Base-by-base conservation (phyloP, 35 echinoderm and acorn worm genomes). In the Amphiura filiformis region DNA sequence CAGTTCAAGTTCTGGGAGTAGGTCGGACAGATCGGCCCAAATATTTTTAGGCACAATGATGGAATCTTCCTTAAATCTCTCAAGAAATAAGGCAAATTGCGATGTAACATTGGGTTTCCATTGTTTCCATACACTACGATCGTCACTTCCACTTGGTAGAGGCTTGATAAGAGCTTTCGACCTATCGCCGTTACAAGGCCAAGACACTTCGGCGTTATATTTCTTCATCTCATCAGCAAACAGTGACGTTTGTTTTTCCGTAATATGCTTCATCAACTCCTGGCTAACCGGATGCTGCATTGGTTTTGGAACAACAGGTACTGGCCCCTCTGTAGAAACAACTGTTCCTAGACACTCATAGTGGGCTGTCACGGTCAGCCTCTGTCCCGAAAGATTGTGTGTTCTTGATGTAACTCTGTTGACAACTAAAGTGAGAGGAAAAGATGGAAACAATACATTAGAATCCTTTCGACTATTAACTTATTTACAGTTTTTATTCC, bases 271-370 rank as follows among this genome's bases (percentile, higher is more conserved):
- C 82, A 84, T 84, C 22, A 84, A 13, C 0, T 34, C 26, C 65
- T 84, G 7, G 9, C 33, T 32, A 1, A 84, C 82, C 14, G 35
- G 2, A 23, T 64, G 17, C 31, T 47, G 34, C 15, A 84, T 35
- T 65, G 82, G 82, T 61, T 84, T 84, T 23, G 82, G 82, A 39
- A 84, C 35, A 14, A 64, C 47, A 12, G 82, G 82, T 37, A 61
- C 64, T 37, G 82, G 82, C 32, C 32, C 82, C 18, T 84, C 82
- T 18, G 37, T 36, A 22, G 31, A 61, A 26, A 52, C 64, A 20
- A 70, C 13, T 36, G 47, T 84, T 84, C 82, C 82, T 22, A 84
- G 56, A 61, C 42, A 84, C 35, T 84, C 82, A 65, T 84, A 35
- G 56, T 84, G 64, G 23, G 42, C 42, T 36, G 56, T 61, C 56